These are phyloP conservation scores for Phortica magna DNA, from an alignment of 2,888 invertebrate genomes.

Conservation along the genomic window DNA sequence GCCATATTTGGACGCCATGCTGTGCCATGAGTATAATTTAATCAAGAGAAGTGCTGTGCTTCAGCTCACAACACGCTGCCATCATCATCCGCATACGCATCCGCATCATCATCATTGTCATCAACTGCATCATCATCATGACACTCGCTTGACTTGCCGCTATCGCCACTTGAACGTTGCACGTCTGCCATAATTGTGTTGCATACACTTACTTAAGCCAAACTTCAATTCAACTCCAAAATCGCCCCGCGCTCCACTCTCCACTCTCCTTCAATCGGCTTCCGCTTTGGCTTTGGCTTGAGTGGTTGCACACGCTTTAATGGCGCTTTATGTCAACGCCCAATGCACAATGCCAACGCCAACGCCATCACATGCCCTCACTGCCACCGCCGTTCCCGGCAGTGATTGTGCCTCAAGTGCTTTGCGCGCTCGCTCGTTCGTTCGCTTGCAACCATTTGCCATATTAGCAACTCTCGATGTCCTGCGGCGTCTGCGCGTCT, in stretches of 20 bases:
- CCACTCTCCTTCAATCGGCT: neutral
- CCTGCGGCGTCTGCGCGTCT: neutral
- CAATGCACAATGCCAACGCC: neutral
- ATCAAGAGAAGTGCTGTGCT: constrained; percentile 57
- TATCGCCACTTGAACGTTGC: constrained; percentile 4
- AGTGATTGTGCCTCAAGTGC: neutral
- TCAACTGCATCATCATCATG: neutral
- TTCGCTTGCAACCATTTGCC: neutral
- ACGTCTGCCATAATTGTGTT: neutral
- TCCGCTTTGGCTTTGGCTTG: neutral
- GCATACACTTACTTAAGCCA: constrained; percentile 4
- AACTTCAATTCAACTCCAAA: neutral
- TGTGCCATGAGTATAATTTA: constrained; percentile 60
- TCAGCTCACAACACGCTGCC: neutral
- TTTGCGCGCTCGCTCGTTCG: neutral
- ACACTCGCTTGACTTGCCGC: neutral
- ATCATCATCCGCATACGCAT: neutral
- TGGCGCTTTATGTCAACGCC: constrained; percentile 6
- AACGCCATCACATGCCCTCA: neutral
- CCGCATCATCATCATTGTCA: too few relatives aligned
- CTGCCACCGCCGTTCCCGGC: neutral
- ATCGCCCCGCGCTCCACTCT: neutral
- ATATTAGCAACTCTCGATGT: constrained; percentile 1
- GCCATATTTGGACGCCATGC: constrained; percentile 73
- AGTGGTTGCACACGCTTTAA: neutral